Conservation (phyloP, 1,140 invertebrate species). For the Frieseomelitta varia region DNA sequence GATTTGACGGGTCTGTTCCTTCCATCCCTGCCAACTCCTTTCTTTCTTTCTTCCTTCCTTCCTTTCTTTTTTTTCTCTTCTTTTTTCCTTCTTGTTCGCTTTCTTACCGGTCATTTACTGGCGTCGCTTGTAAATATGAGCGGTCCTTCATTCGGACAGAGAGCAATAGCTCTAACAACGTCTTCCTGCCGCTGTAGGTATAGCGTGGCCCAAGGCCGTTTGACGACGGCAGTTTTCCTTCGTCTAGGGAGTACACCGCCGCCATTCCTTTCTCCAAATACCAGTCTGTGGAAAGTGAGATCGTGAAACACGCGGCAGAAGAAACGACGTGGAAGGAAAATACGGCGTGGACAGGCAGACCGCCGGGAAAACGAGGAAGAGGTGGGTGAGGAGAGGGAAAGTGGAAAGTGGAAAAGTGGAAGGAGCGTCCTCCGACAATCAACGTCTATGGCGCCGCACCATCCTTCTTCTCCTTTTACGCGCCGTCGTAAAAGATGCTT, state of each 20-base stretch:
- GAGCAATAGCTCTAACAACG: constrained; percentile 75
- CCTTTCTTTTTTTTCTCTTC: constrained; percentile 2
- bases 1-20: constrained; percentile 66
- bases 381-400: not conserved
- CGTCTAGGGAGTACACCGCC: constrained; percentile 54
- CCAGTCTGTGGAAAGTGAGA: constrained; percentile 48
- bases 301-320: constrained; percentile 18
- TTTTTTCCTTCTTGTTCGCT: constrained; percentile 20
- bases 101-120: constrained; percentile 68
- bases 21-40: not conserved
- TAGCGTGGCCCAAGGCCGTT: constrained; percentile 55
- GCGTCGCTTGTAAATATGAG: constrained; percentile 77
- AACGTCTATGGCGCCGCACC: constrained; percentile 74
- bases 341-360: constrained; percentile 7
- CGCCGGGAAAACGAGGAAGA: not conserved
- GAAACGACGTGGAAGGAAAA: constrained; percentile 37
- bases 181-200: constrained; percentile 61
- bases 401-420: constrained; percentile 10
- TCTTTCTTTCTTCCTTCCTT: not conserved
- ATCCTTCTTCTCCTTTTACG: constrained; percentile 71
- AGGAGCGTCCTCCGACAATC: constrained; percentile 67
- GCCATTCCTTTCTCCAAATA: constrained; percentile 50
- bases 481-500: constrained; percentile 74
- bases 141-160: constrained; percentile 76
- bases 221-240: constrained; percentile 54